A percentile compares a stretch with the other conserved stretches of the same genome.
These are phyloP conservation scores for Apodemia hepburni DNA, from an alignment of 2,888 invertebrate species.

Conservation along the genomic window DNA sequence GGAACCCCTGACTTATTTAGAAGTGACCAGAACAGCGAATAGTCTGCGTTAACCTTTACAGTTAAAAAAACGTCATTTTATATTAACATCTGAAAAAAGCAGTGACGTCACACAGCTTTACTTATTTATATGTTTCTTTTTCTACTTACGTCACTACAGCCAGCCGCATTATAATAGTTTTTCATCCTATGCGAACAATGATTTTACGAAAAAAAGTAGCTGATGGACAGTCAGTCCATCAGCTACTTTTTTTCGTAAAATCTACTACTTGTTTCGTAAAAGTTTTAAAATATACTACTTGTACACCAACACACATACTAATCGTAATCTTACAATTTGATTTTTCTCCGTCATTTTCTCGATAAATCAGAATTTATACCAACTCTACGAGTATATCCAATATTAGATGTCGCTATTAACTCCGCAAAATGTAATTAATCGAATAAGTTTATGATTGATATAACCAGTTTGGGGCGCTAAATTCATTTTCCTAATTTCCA, in stretches of 20 bases:
- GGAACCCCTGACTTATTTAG: not conserved
- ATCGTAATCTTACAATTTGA: not conserved
- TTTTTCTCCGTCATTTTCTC: not conserved
- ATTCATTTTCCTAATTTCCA: conserved; percentile 77
- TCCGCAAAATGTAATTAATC: conserved; percentile 81
- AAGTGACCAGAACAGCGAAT: not conserved
- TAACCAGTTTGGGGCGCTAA: conserved; percentile 79
- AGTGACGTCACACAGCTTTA: not conserved
- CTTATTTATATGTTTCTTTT: too few relatives aligned
- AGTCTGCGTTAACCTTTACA: not conserved
- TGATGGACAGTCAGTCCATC: too few relatives aligned
- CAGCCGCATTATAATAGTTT: too few relatives aligned
- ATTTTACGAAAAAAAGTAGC: too few relatives aligned
- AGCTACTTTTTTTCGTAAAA: too few relatives aligned
- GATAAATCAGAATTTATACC: not conserved
- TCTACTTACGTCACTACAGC: too few relatives aligned
- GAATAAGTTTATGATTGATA: conserved; percentile 81
- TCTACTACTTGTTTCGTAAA: too few relatives aligned
- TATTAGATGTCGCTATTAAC: conserved; percentile 81
- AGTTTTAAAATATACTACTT: not conserved
- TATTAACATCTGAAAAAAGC: not conserved
- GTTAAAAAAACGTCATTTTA: not conserved
- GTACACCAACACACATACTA: not conserved
- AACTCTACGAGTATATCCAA: conserved; percentile 43
- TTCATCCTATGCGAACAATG: too few relatives aligned